phyloP scores from a whole-genome alignment of 92 coral and sea anemone species.

The Zoanthus solanderi region DNA sequence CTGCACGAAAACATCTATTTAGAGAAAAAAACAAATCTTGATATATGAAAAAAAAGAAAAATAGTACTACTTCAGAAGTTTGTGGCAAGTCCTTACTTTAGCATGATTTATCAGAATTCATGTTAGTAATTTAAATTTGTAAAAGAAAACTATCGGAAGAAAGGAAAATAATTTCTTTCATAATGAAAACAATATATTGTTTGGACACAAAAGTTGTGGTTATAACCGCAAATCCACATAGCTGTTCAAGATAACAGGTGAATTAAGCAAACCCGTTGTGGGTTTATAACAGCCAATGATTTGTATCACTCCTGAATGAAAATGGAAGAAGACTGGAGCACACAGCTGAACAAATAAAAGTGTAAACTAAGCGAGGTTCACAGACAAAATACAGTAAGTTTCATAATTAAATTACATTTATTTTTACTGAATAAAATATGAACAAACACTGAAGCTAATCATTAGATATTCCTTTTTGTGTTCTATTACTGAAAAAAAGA shows the following conservation, averaged over 20 bases:
- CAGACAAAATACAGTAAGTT: background rate
- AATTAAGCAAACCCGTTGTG: background rate
- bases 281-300: background rate
- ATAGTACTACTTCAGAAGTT: no score
- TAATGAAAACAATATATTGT: background rate
- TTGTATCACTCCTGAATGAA: conserved; percentile 27
- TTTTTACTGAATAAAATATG: background rate
- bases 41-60: background rate
- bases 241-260: background rate
- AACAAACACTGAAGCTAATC: no score
- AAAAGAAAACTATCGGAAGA: background rate
- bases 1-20: background rate
- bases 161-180: background rate
- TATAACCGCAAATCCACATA: background rate
- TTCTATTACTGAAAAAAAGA: no score
- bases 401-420: background rate
- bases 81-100: no score
- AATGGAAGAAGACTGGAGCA: conserved; percentile 46
- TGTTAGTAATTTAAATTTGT: no score
- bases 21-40: background rate
- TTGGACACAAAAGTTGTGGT: background rate
- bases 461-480: no score
- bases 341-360: conserved; percentile 29
- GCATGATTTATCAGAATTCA: no score
- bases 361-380: background rate